A percentile compares a stretch with the other conserved stretches of the same genome.
phyloP scores from a whole-genome alignment of 30 jellyfish, hydroid and myxozoan genomes.

The Pelagia noctiluca region DNA sequence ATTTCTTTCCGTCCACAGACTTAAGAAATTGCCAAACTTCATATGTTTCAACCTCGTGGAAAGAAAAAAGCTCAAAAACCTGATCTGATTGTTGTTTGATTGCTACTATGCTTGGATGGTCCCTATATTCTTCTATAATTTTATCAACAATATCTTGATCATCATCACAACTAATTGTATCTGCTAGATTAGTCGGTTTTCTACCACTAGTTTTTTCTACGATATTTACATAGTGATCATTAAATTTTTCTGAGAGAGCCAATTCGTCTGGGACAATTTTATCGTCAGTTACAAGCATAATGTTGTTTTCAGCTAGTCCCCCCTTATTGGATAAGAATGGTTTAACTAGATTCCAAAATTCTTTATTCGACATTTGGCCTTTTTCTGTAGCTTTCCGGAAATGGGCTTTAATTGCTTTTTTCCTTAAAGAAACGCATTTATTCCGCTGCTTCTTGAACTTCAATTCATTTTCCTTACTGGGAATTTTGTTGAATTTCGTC shows the following conservation, averaged over 20 bases:
- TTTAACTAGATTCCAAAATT: too few species aligned
- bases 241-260: slow-evolving; percentile 17
- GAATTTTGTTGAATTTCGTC: slow-evolving; percentile 28
- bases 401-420: too few species aligned
- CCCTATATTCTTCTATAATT: background rate
- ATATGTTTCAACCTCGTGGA: too few species aligned
- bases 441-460: too few species aligned
- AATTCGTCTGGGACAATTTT: slow-evolving; percentile 21
- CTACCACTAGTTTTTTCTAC: slow-evolving; percentile 30
- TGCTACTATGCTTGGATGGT: too few species aligned
- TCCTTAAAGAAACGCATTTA: too few species aligned
- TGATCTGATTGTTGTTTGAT: too few species aligned
- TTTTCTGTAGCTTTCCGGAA: background rate
- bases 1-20: too few species aligned
- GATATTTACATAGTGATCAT: slow-evolving; percentile 34
- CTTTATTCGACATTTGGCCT: too few species aligned
- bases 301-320: slow-evolving; percentile 33
- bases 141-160: slow-evolving; percentile 4
- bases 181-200: slow-evolving; percentile 36
- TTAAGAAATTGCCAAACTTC: too few species aligned
- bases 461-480: slow-evolving; percentile 12
- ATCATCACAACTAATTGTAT: background rate
- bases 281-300: slow-evolving; percentile 15
- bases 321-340: too few species aligned
- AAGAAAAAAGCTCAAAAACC: too few species aligned